Base-by-base conservation (phyloP, 2,113 vertebrate genomes). In the Melanotaenia duboulayi region DNA sequence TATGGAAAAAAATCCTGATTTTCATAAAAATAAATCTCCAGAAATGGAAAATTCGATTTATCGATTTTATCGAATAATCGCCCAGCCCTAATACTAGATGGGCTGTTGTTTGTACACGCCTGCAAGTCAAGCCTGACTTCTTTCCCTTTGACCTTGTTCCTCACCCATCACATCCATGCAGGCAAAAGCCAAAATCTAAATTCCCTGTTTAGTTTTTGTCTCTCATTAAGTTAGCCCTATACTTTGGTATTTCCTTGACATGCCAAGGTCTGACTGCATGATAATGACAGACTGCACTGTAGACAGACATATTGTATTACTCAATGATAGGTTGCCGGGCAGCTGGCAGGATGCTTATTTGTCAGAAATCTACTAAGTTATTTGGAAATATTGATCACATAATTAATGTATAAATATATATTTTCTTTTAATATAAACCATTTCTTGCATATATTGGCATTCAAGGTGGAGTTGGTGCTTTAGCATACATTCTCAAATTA, bases 211-310 rank as follows among this genome's bases (percentile, higher is more conserved):
- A 46, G 65, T 75, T 74, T 62, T 50, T 40, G 28, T 48, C 78
- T 90, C 65, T 88, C 79, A 76, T 85, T 84, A 79, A 49, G 72
- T 65, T 24, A 78, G 71, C 57, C 81, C 82, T 84, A 44, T 87
- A 68, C 75, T 89, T 89, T 69, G 79, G 65, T 28, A 61, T 84
- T 81, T 90, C 69, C 79, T 77, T 49, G 71, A 86, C 85, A 74
- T 85, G 89, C 82, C 76, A 71, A 68, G 48, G 20, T 82, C 81
- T 76, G 81, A 74, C 67, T 54, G 59, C 50, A 46, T 73, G 64
- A 83, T 90, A 87, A 91, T 87, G 79, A 91, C 5, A 86, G 87
- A 58, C 71, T 78, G 71, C 71, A 73, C 65, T 72, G 54, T 58
- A 63, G 54, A 65, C 66, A 66, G 55, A 71, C 37, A 19, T 59